These are phyloP conservation scores for Synanthedon formicaeformis DNA, from an alignment of 2,888 invertebrate species.

Conservation along the genomic window DNA sequence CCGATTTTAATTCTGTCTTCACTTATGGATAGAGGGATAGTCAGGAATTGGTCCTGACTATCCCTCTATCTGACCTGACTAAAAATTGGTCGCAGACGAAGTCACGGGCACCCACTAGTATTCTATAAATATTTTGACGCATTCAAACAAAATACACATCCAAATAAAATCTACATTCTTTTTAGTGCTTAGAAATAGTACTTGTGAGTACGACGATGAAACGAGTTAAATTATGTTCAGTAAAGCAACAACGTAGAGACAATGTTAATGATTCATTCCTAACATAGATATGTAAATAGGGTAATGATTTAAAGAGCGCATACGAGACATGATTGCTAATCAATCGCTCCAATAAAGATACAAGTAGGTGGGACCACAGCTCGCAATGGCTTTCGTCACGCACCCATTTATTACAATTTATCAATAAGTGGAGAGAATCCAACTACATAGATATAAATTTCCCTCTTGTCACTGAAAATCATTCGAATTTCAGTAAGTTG, in stretches of 20 bases:
- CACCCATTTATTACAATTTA: background rate
- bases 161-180: too few relatives aligned
- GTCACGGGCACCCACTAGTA: too few relatives aligned
- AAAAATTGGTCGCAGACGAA: too few relatives aligned
- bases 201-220: too few relatives aligned
- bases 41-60: too few relatives aligned
- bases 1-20: too few relatives aligned
- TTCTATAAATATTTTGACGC: too few relatives aligned
- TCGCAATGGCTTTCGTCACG: background rate
- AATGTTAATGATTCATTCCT: background rate
- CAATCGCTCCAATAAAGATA: constrained; percentile 24
- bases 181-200: background rate
- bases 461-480: background rate
- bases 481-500: too few relatives aligned
- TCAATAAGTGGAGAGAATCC: constrained; percentile 1
- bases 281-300: background rate
- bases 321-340: constrained; percentile 17
- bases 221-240: too few relatives aligned
- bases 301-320: constrained; percentile 9
- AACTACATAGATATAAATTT: constrained; percentile 3
- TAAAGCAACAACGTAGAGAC: background rate
- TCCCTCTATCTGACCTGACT: too few relatives aligned
- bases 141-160: too few relatives aligned
- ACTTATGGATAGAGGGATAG: too few relatives aligned
- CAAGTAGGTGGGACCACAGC: constrained; percentile 13